phyloP scores from a whole-genome alignment of 2,888 invertebrate genomes.

The Cantharis rustica region DNA sequence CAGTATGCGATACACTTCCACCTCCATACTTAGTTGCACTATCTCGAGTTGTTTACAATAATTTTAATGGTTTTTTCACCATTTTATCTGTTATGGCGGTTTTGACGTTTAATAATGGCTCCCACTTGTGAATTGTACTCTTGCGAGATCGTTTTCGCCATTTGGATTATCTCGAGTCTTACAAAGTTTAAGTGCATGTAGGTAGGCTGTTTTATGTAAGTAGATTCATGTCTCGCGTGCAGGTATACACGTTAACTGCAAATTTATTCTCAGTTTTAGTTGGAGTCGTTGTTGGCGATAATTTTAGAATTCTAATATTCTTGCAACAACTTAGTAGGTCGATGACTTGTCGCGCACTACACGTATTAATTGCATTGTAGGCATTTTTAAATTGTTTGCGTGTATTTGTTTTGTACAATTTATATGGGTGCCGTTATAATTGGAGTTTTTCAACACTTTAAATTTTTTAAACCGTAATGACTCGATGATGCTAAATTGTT shows the following conservation, averaged over 20 bases:
- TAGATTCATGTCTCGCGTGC: constrained; percentile 52
- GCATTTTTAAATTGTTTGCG: constrained; percentile 39
- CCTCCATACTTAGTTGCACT: neutral
- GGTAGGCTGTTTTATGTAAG: constrained; percentile 53
- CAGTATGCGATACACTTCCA: neutral
- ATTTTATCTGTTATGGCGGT: neutral
- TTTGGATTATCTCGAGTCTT: neutral
- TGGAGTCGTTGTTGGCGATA: constrained; percentile 43
- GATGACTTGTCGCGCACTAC: constrained; percentile 40
- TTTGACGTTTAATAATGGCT: neutral
- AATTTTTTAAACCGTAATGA: neutral
- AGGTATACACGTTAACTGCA: constrained; percentile 53
- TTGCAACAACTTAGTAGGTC: constrained; percentile 38
- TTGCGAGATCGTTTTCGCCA: neutral
- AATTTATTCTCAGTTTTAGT: constrained; percentile 50
- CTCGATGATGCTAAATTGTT: neutral
- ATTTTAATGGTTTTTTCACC: neutral
- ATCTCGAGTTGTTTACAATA: neutral
- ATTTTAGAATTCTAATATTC: constrained; percentile 46
- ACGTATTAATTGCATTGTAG: constrained; percentile 42
- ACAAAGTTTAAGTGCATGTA: constrained; percentile 34
- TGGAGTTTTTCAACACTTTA: constrained; percentile 11
- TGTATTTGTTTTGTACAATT: constrained; percentile 36
- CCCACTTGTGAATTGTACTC: neutral
- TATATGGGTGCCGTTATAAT: constrained; percentile 22